Percentiles rank a stretch among this genome's conserved stretches.
These are phyloP conservation scores for Athalia circularis DNA, from an alignment of 2,888 invertebrate species.

Conservation along the genomic window DNA sequence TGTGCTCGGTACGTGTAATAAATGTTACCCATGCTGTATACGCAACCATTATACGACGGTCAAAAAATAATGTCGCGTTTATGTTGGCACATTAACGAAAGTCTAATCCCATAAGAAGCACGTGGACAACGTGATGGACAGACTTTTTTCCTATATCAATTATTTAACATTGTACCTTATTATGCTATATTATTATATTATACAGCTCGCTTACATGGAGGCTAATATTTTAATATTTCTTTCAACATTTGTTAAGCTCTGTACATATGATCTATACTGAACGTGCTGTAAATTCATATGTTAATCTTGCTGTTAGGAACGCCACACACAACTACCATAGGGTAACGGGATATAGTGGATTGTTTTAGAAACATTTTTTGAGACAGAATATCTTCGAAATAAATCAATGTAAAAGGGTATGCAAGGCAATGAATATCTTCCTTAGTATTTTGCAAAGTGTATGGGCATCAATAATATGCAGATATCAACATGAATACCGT, in stretches of 20 bases:
- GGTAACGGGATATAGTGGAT: constrained; percentile 25
- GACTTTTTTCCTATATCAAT: constrained; percentile 20
- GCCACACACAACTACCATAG: constrained; percentile 45
- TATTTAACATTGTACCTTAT: constrained; percentile 8
- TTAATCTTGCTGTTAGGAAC: constrained; percentile 47
- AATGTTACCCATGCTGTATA: constrained; percentile 22
- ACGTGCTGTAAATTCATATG: constrained; percentile 44
- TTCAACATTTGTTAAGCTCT: constrained; percentile 38
- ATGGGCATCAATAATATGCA: neutral
- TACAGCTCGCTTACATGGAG: constrained; percentile 13
- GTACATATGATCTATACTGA: constrained; percentile 20
- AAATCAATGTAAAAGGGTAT: constrained; percentile 2
- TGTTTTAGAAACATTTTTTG: constrained; percentile 8
- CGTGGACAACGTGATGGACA: neutral
- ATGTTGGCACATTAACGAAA: constrained; percentile 25
- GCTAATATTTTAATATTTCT: constrained; percentile 7
- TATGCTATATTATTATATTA: constrained; percentile 8
- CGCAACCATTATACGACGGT: neutral
- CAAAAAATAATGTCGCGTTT: neutral
- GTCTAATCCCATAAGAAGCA: constrained; percentile 13
- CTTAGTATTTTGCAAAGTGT: neutral
- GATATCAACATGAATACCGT: neutral
- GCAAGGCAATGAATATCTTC: neutral
- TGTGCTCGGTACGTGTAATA: constrained; percentile 11
- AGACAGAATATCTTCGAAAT: neutral